phyloP scores from a whole-genome alignment of 1,140 invertebrate genomes.

The Telenomus remus region DNA sequence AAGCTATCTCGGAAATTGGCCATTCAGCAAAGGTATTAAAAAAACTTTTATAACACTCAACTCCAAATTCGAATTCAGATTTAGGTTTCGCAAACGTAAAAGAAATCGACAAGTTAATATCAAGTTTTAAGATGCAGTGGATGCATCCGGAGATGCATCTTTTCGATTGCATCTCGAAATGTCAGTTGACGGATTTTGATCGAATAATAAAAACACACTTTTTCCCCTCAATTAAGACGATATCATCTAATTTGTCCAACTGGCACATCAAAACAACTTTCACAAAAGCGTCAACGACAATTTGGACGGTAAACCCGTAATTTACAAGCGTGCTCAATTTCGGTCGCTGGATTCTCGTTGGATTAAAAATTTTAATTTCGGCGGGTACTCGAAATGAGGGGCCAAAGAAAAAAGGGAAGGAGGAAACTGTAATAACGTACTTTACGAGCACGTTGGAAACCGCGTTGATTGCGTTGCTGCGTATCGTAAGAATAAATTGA shows the following conservation, averaged over 20 bases:
- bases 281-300: conserved; percentile 22
- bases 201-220: too few relatives aligned
- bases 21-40: too few relatives aligned
- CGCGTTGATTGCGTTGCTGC: too few relatives aligned
- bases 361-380: not conserved
- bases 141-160: too few relatives aligned
- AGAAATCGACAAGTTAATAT: too few relatives aligned
- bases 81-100: too few relatives aligned
- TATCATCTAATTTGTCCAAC: conserved; percentile 33
- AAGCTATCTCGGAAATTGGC: conserved; percentile 9
- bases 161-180: too few relatives aligned
- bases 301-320: conserved; percentile 29
- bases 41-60: too few relatives aligned
- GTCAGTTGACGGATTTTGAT: too few relatives aligned
- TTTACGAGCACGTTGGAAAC: conserved; percentile 3
- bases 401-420: not conserved
- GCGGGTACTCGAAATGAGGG: too few relatives aligned
- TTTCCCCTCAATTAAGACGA: not conserved
- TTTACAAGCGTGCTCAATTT: conserved; percentile 38
- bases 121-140: too few relatives aligned
- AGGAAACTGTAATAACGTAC: conserved; percentile 2
- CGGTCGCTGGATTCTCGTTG: conserved; percentile 20
- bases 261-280: conserved; percentile 37
- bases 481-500: not conserved
- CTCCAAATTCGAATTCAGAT: too few relatives aligned